These are phyloP conservation scores for Notothenia coriiceps DNA, from an alignment of 2,113 vertebrate genomes.

Conservation along the genomic window DNA sequence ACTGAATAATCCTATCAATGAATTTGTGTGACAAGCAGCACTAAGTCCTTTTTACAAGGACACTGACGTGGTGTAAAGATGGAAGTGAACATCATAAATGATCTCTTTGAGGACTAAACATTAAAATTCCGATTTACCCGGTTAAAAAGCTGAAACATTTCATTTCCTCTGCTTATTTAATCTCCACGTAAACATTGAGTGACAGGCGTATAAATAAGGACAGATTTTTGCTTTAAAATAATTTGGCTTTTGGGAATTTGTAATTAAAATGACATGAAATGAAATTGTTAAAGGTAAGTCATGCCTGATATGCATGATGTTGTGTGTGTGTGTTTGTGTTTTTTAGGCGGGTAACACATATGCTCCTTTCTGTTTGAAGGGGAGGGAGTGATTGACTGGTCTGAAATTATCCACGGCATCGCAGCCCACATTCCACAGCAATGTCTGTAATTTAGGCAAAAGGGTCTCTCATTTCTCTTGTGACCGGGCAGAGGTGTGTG, in stretches of 20 bases:
- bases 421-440: slow-evolving; percentile 70
- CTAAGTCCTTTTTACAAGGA: slow-evolving; percentile 6
- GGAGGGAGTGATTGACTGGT: slow-evolving; percentile 74
- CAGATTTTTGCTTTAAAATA: slow-evolving; percentile 40
- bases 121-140: slow-evolving; percentile 12
- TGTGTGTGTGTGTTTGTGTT: not conserved
- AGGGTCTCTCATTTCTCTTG: slow-evolving; percentile 69
- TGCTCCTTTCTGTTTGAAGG: slow-evolving; percentile 46
- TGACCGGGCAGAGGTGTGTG: slow-evolving; percentile 28
- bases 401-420: slow-evolving; percentile 78
- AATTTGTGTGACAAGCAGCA: slow-evolving; percentile 15
- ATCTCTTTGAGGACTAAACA: slow-evolving; percentile 22
- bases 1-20: slow-evolving; percentile 11
- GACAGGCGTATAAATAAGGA: slow-evolving; percentile 18
- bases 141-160: slow-evolving; percentile 7
- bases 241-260: slow-evolving; percentile 34
- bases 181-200: slow-evolving; percentile 25
- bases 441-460: slow-evolving; percentile 80
- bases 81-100: slow-evolving; percentile 24
- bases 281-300: slow-evolving; percentile 49
- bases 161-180: slow-evolving; percentile 18
- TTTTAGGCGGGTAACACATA: slow-evolving; percentile 37
- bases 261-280: slow-evolving; percentile 38
- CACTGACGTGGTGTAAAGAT: slow-evolving; percentile 19
- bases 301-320: not conserved